Percentiles rank a stretch among this genome's conserved stretches.
These are phyloP conservation scores for Patella pellucida DNA, from an alignment of 2,888 invertebrate species.

Conservation along the genomic window DNA sequence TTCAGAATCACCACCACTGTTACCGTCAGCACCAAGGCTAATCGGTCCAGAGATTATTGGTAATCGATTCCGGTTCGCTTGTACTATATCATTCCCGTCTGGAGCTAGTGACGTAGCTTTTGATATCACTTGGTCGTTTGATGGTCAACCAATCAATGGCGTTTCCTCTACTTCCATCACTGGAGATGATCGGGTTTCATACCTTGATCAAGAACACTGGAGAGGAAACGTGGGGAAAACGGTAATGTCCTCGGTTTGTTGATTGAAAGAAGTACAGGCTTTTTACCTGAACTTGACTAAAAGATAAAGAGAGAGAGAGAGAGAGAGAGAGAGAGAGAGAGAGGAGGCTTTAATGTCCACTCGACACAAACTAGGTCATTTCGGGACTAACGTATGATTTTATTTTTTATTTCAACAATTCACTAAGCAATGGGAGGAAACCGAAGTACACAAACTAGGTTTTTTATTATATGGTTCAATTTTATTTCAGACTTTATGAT, in stretches of 20 bases:
- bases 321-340: too few species aligned
- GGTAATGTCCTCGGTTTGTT: conserved; percentile 1
- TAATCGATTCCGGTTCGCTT: conserved; percentile 22
- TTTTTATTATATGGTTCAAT: too few species aligned
- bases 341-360: too few species aligned
- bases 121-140: conserved; percentile 22
- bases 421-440: too few species aligned
- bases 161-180: conserved; percentile 1
- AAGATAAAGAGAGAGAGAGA: too few species aligned
- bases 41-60: conserved; percentile 19
- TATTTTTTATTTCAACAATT: too few species aligned
- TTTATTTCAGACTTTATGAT: too few species aligned
- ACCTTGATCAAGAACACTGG: conserved; percentile 24
- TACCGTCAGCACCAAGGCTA: conserved; percentile 11
- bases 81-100: conserved; percentile 15
- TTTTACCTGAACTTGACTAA: too few species aligned
- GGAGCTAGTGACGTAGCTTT: conserved; percentile 14
- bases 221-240: conserved; percentile 26
- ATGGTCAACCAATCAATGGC: conserved; percentile 6
- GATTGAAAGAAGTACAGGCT: too few species aligned
- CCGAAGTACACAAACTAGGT: too few species aligned
- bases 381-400: too few species aligned
- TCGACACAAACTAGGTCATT: too few species aligned
- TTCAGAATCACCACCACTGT: conserved; percentile 16
- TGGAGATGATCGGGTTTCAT: conserved; percentile 17